A percentile compares a stretch with the other conserved stretches of the same genome.
Conservation (phyloP, 2,797 vertebrate species). For the Ammospiza maritima region DNA sequence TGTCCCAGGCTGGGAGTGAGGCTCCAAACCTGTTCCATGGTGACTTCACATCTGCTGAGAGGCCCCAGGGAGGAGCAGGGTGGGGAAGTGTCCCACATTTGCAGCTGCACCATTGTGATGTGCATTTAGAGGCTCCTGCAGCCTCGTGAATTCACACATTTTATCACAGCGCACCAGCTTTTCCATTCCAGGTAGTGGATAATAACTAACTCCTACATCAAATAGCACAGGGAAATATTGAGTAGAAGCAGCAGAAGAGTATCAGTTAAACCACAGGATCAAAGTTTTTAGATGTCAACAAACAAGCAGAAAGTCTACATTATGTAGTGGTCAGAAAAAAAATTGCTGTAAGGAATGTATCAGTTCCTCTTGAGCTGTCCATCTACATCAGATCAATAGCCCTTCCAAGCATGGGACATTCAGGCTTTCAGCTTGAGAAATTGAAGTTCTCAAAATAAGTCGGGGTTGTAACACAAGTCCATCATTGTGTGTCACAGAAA, state of each 20-base stretch:
- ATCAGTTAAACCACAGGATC: constrained; percentile 57
- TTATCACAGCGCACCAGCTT: constrained; percentile 58
- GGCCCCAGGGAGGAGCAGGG: not conserved
- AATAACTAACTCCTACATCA: constrained; percentile 50
- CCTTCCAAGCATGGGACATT: constrained; percentile 88
- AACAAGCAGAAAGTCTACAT: constrained; percentile 71
- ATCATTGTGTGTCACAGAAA: constrained; percentile 91
- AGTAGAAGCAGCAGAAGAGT: constrained; percentile 27
- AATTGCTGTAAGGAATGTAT: constrained; percentile 80
- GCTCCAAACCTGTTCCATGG: not conserved
- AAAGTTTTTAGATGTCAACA: constrained; percentile 72
- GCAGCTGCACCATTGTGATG: not conserved
- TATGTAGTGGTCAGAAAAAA: constrained; percentile 71
- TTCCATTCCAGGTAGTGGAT: constrained; percentile 41
- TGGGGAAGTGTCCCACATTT: not conserved
- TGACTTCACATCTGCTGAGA: not conserved
- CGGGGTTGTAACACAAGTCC: constrained; percentile 88
- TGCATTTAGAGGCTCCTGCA: not conserved
- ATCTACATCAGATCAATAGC: constrained; percentile 90
- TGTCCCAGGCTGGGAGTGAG: not conserved
- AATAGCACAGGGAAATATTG: constrained; percentile 15
- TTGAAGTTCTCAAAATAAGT: constrained; percentile 87
- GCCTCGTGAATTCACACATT: not conserved
- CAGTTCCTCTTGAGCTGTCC: constrained; percentile 82
- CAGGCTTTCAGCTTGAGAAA: constrained; percentile 83